phyloP scores from a whole-genome alignment of 53 echinoderm and acorn worm genomes.

The Crossaster papposus region DNA sequence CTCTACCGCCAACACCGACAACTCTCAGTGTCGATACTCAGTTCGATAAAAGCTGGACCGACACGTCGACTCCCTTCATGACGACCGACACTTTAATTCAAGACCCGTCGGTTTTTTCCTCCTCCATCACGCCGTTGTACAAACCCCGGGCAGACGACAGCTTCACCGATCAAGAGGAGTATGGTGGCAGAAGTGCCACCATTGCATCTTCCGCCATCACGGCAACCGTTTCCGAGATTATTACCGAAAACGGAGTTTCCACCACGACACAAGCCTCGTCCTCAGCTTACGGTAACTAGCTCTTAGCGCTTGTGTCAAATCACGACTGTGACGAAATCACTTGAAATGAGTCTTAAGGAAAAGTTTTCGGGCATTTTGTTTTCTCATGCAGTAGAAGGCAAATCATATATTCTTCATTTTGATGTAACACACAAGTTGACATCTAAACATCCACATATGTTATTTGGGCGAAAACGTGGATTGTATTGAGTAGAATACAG shows the following conservation, averaged over 20 bases:
- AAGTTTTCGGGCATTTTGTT: too few relatives aligned
- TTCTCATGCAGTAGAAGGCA: too few relatives aligned
- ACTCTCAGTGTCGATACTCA: conserved; percentile 12
- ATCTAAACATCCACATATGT: too few relatives aligned
- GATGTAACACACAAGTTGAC: too few relatives aligned
- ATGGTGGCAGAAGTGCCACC: conserved; percentile 25
- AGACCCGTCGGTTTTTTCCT: conserved; percentile 4
- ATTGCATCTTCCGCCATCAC: conserved; percentile 43
- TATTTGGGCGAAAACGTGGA: too few relatives aligned
- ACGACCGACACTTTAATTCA: conserved; percentile 11
- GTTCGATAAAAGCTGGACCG: conserved; percentile 21
- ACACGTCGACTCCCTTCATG: conserved; percentile 5
- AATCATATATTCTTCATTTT: too few relatives aligned
- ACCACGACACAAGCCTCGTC: not conserved
- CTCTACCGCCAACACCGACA: not conserved
- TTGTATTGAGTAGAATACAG: too few relatives aligned
- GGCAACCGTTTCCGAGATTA: conserved; percentile 47
- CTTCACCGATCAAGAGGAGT: conserved; percentile 26
- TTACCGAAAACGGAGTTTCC: conserved; percentile 4
- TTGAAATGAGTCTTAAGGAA: too few relatives aligned
- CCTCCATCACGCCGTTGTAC: conserved; percentile 14
- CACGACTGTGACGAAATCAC: too few relatives aligned
- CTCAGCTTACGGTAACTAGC: not conserved
- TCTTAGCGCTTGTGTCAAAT: not conserved
- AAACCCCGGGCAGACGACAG: conserved; percentile 28